Evolutionary conservation across 2,113 vertebrate genomes (phyloP), one percentile per base, ranked within the genome.

Genomic region (Columbina picui): DNA sequence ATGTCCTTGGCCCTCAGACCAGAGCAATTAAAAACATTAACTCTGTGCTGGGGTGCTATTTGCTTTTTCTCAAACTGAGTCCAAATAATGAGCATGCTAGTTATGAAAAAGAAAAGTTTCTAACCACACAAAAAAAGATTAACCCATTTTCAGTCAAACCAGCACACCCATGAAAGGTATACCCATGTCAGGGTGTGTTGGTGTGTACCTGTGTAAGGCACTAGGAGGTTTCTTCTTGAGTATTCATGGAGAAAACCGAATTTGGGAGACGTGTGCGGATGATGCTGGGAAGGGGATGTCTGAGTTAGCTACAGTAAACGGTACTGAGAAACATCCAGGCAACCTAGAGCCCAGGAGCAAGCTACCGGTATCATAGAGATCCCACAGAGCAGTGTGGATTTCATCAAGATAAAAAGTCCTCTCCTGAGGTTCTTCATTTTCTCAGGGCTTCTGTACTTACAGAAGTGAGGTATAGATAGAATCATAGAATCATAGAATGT

Each of bases 181-280:
- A 18, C 8, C 11, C 56, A 39, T 26, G 34, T 36, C 71, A 68
- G 29, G 9, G 13, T 80, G 5, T 29, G 29, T 20, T 29, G 32
- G 2, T 32, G 21, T 25, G 14, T 19, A 6, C 17, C 4, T 34
- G 6, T 6, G 6, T 4, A 69, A 45, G 45, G 39, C 0, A 1
- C 15, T 32, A 57, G 61, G 67, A 63, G 43, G 23, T 32, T 41
- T 52, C 27, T 59, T 64, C 57, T 64, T 29, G 20, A 76, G 13
- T 30, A 39, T 60, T 83, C 4, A 4, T 26, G 39, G n/a, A 49
- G 25, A 82, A 88, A 85, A 22, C 11, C 10, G 80, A 50, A 8
- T 59, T 21, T 59, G 41, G 32, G 50, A 87, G 21, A 29, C 7
- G 2, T 4, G 8, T 29, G 55, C 38, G 45, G 26, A 15, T 63